Conservation (phyloP, 2,797 vertebrate genomes). For the Ceyx erithaca region DNA sequence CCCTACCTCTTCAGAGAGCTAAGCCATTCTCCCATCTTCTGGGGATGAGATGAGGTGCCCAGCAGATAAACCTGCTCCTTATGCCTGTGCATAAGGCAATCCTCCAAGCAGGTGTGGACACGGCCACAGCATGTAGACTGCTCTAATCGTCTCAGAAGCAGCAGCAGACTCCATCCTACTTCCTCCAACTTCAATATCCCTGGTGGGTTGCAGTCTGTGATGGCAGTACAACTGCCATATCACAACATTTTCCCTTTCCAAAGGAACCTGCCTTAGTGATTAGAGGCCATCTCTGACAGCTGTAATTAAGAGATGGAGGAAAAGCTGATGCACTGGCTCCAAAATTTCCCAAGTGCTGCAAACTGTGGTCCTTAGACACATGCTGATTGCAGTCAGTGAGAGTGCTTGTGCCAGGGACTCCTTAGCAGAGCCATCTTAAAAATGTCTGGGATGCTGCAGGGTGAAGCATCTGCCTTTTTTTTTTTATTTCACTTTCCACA, state of each 20-base stretch:
- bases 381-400: fast-evolving
- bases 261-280: not conserved
- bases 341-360: not conserved
- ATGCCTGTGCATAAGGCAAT: not conserved
- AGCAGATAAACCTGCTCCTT: not conserved
- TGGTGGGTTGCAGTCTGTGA: no score
- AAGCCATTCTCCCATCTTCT: not conserved
- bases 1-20: conserved; percentile 38
- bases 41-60: not conserved
- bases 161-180: not conserved
- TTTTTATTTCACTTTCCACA: not conserved
- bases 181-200: not conserved
- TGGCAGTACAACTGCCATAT: not conserved
- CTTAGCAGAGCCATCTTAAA: not conserved
- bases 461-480: not conserved
- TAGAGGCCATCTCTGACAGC: not conserved
- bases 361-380: not conserved
- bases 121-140: fast-evolving
- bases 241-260: not conserved
- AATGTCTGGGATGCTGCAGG: not conserved
- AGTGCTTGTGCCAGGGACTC: not conserved
- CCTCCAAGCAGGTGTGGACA: not conserved
- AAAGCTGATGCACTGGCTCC: not conserved
- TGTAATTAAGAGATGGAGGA: not conserved
- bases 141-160: not conserved